A percentile compares a stretch with the other conserved stretches of the same genome.
These are phyloP conservation scores for Acrobasis suavella DNA, from an alignment of 2,888 invertebrate genomes.

Conservation along the genomic window DNA sequence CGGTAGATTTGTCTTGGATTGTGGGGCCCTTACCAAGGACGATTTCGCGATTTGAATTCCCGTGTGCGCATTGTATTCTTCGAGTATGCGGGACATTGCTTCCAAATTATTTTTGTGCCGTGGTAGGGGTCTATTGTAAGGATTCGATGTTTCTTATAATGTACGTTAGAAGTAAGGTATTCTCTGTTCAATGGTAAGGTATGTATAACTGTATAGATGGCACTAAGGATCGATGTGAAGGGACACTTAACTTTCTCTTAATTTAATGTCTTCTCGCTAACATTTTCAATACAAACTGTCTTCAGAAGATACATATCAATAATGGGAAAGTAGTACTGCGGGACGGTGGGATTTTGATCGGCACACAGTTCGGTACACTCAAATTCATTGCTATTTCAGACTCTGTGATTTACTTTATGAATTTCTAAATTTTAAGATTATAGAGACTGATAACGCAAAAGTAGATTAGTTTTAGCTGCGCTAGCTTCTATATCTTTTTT, in stretches of 20 bases:
- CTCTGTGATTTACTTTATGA: conserved; percentile 82
- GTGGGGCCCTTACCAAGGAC: conserved; percentile 47
- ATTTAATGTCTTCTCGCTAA: conserved; percentile 60
- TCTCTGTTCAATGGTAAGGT: conserved; percentile 72
- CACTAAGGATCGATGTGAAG: conserved; percentile 74
- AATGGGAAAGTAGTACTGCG: conserved; percentile 64
- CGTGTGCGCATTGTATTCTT: conserved; percentile 44
- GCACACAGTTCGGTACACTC: conserved; percentile 66
- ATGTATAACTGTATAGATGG: conserved; percentile 61
- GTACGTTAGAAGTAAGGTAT: conserved; percentile 70
- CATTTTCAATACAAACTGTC: conserved; percentile 58
- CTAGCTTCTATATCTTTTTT: conserved; percentile 78
- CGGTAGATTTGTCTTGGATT: conserved; percentile 52
- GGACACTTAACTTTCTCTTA: conserved; percentile 71
- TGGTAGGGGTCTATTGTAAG: conserved; percentile 48
- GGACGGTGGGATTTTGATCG: conserved; percentile 60
- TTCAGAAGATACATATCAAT: conserved; percentile 80
- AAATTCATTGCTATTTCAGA: conserved; percentile 78
- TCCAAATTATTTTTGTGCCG: conserved; percentile 33
- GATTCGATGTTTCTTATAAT: conserved; percentile 61
- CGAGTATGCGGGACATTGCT: conserved; percentile 45
- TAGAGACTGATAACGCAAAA: conserved; percentile 80
- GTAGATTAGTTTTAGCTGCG: conserved; percentile 82
- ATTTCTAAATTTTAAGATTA: conserved; percentile 81
- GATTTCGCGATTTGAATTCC: conserved; percentile 39